Conservation (phyloP, 2,888 invertebrate species). For the Andrena haemorrhoa region DNA sequence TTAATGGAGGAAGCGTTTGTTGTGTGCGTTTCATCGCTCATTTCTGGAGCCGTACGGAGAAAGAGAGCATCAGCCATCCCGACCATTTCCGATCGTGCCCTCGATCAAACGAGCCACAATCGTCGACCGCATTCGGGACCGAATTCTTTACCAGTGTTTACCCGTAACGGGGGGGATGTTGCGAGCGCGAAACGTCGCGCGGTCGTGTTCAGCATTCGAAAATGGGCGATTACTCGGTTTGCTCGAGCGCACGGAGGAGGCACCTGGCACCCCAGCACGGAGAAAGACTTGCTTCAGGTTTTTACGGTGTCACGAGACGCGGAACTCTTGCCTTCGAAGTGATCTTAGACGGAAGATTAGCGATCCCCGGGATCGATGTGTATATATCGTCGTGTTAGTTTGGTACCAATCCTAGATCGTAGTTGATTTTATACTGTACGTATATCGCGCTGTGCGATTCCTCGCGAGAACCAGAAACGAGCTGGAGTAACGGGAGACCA, state of each 20-base stretch:
- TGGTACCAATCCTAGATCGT: slow-evolving; percentile 43
- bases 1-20: slow-evolving; percentile 9
- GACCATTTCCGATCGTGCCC: slow-evolving; percentile 37
- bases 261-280: slow-evolving; percentile 59
- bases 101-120: slow-evolving; percentile 34
- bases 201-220: neutral
- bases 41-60: slow-evolving; percentile 42
- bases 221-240: slow-evolving; percentile 13
- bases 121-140: slow-evolving; percentile 1
- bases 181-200: too few species aligned
- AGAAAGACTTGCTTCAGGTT: slow-evolving; percentile 51
- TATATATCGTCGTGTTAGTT: slow-evolving; percentile 60
- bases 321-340: slow-evolving; percentile 63
- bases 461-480: slow-evolving; percentile 7
- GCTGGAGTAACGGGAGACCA: slow-evolving; percentile 6
- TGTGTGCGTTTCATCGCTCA: slow-evolving; percentile 11
- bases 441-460: slow-evolving; percentile 55
- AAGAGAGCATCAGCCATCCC: slow-evolving; percentile 23
- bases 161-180: too few species aligned
- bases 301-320: neutral
- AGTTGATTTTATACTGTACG: slow-evolving; percentile 55
- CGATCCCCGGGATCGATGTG: slow-evolving; percentile 36
- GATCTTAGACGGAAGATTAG: slow-evolving; percentile 35
- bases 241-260: slow-evolving; percentile 28
- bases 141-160: neutral